Evolutionary conservation across 2,888 invertebrate genomes (phyloP), one percentile per base, ranked within the genome.

Genomic region (Lasioglossum leucozonium): DNA sequence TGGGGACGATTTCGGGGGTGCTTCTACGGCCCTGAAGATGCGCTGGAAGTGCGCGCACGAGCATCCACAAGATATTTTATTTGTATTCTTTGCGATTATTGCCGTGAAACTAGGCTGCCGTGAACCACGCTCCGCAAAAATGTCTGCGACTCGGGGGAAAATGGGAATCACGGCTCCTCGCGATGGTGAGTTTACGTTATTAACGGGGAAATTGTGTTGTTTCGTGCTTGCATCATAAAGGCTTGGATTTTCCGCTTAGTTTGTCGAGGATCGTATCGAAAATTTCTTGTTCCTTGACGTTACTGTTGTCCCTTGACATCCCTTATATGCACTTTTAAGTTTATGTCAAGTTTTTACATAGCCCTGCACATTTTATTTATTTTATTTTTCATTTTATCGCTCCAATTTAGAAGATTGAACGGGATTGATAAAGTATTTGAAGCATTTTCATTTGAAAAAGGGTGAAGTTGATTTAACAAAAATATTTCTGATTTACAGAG

Each of bases 1-100:
- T 16, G 2, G 22, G n/a, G 67, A 8, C 3, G 11, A 5, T 5
- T 2, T 13, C 16, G 1, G 4, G 16, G 11, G 4, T 0, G 4
- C 13, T 8, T 5, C 30, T 83, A 90, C 91, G 85, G 76, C 65
- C 85, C 91, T 91, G 91, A 34, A 44, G 75, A 88, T 83, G 88
- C 86, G 78, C 72, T 77, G n/a, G 26, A 71, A 81, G 72, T 84
- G 76, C 83, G 90, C 89, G 89, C 90, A 89, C 75, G 55, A 77
- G 77, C 80, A 79, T 77, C 81, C 79, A 89, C 81, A 85, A 77
- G 51, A 85, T 91, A 72, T 83, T 89, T 87, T 88, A 91, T 90
- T 91, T 85, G 87, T 89, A 86, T 55, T 71, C 18, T 51, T 86
- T 81, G 83, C 71, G 47, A 85, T 82, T 84, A 84, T 81, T 77